These are phyloP conservation scores for Onychorhynchus coronatus DNA, from an alignment of 2,113 vertebrate genomes.

Conservation along the genomic window DNA sequence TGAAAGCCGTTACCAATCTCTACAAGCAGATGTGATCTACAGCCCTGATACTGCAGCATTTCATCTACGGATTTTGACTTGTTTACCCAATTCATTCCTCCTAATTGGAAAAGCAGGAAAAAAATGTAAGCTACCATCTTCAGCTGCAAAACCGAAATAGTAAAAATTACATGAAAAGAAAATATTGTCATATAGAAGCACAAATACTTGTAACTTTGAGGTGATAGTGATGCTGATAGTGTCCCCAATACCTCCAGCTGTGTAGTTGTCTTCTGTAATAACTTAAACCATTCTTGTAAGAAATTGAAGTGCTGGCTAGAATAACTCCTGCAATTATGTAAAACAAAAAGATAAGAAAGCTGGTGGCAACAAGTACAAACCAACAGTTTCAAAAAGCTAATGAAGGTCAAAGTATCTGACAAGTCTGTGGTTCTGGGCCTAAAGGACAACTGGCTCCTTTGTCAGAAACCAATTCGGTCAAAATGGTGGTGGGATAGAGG, in stretches of 20 bases:
- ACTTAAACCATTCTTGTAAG: background rate
- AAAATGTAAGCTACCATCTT: background rate
- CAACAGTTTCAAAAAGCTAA: background rate
- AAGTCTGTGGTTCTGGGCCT: background rate
- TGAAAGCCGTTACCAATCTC: background rate
- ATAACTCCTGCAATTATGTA: background rate
- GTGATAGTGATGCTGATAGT: background rate
- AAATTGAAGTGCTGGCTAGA: background rate
- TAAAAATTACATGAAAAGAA: background rate
- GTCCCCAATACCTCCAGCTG: background rate
- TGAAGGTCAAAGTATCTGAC: background rate
- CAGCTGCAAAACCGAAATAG: background rate
- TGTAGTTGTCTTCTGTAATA: background rate
- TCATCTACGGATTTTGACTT: background rate
- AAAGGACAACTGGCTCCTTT: background rate
- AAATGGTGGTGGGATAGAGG: background rate
- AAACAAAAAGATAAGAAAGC: background rate
- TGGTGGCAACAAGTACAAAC: background rate
- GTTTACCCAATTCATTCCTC: background rate
- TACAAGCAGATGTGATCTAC: background rate
- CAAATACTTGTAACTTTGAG: background rate
- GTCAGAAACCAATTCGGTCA: background rate
- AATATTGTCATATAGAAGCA: background rate
- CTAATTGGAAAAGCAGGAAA: background rate
- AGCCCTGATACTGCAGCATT: background rate